Conservation (phyloP, 2,113 vertebrate species). For the Odontesthes bonariensis region DNA sequence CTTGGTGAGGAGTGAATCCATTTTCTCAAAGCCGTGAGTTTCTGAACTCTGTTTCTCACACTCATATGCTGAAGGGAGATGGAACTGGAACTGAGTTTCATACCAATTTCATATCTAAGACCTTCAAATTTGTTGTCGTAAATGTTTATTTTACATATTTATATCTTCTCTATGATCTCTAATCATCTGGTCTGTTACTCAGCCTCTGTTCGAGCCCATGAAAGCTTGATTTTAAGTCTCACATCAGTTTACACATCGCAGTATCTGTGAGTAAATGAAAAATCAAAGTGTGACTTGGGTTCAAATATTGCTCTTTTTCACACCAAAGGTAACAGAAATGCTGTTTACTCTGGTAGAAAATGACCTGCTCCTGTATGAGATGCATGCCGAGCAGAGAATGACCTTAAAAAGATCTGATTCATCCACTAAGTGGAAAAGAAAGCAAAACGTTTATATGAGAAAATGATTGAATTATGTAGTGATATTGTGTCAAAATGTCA, state of each 20-base stretch:
- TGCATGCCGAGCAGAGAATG: background rate
- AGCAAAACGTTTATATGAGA: background rate
- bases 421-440: background rate
- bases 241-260: too few species aligned
- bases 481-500: background rate
- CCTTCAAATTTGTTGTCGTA: too few species aligned
- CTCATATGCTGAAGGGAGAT: background rate
- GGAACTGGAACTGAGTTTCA: too few species aligned
- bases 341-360: background rate
- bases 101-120: too few species aligned
- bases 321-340: background rate
- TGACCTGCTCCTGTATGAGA: background rate
- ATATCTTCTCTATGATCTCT: too few species aligned
- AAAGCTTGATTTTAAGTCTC: too few species aligned
- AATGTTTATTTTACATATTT: too few species aligned
- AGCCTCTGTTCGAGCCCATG: too few species aligned
- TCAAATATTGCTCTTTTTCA: conserved; percentile 21
- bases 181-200: too few species aligned
- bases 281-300: background rate
- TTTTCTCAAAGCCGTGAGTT: background rate
- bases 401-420: background rate
- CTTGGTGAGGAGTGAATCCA: background rate
- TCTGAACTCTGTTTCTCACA: background rate
- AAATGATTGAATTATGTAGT: background rate
- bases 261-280: too few species aligned